Base-by-base conservation (phyloP, 2,113 vertebrate species). In the Siniperca knerii region DNA sequence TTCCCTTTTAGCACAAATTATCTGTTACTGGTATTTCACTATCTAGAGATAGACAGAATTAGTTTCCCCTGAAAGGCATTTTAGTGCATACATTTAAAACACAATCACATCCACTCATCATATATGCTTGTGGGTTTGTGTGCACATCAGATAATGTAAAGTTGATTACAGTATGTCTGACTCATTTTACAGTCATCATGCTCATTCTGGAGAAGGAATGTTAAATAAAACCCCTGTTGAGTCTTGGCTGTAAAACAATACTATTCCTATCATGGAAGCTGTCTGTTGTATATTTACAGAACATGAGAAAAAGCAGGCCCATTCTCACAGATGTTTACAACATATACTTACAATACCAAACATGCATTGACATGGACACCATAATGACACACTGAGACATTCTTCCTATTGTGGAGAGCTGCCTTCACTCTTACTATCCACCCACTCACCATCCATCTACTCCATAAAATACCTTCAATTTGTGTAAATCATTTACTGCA, bases 321-420 rank as follows among this genome's bases (percentile, higher is more conserved):
- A 44, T 90, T 84, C 81, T 75, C 74, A 83, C 81, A 91, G 88
- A 93, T 90, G 84, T 90, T 86, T 92, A 91, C 86, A 92, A 86
- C 79, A 83, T 94, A 90, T 90, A 90, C 90, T 92, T 92, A 91
- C 87, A 92, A 86, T 90, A 77, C 90, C 90, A 90, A 93, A 87
- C 93, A 89, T 86, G 90, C 92, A 92, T 89, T 65, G 85, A 89
- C 90, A 92, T 71, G 85, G 91, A 89, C 79, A 82, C 76, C 87
- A 94, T 91, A 91, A 94, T 94, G 84, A 92, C 89, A 94, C 79
- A 82, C 83, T 67, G 62, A 83, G 69, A 80, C 88, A 93, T 93
- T 94, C 90, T 86, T 87, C 81, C 83, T 86, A 87, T 90, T 90
- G 79, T 88, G 85, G 88, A 92, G 69, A 77, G 80, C 62, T 52